Base-by-base conservation (phyloP, 2,888 invertebrate genomes). In the Aphodius granarius region DNA sequence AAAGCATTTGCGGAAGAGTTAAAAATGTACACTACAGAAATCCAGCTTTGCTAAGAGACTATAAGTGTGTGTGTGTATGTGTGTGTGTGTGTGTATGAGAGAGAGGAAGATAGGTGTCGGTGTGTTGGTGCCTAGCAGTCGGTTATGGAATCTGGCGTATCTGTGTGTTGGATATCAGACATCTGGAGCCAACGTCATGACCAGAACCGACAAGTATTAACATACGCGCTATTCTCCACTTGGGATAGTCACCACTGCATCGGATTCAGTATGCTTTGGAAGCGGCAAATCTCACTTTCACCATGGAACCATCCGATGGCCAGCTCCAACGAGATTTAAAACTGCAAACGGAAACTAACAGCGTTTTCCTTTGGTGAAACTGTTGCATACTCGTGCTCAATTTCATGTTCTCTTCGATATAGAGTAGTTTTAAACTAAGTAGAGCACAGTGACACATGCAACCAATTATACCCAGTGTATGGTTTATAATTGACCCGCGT, bases 161-260 rank as follows among this genome's bases (percentile, higher is more conserved):
- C 74, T 77, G 74, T 72, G 71, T 66, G 73, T 73, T 65, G 73
- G 71, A 75, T 72, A 79, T 80, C 78, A 77, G 78, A 79, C 80
- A 80, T 80, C 78, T 80, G 80, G 78, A 80, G 78, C 78, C 80
- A 75, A 76, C 75, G 78, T 78, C 77, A 78, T 76, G 77, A 74
- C 78, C 77, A 72, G 74, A 70, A 63, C 76, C 72, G 73, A 77
- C 72, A 72, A 73, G 77, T 75, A 77, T 77, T 77, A 75, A 75
- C 77, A 77, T 77, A 77, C 77, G 72, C 64, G 74, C 68, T 77
- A 75, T 74, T 77, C 75, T 77, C 6, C 22, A n/a, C 22, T 73
- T 74, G 72, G 72, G 75, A 73, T 72, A 75, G 75, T 73, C 74
- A 75, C 72, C 21, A 63, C 63, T 19, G 9, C 17, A 17, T 23